Evolutionary conservation across 2,888 invertebrate genomes (phyloP).

Genomic region (Agrilus cyanescens): DNA sequence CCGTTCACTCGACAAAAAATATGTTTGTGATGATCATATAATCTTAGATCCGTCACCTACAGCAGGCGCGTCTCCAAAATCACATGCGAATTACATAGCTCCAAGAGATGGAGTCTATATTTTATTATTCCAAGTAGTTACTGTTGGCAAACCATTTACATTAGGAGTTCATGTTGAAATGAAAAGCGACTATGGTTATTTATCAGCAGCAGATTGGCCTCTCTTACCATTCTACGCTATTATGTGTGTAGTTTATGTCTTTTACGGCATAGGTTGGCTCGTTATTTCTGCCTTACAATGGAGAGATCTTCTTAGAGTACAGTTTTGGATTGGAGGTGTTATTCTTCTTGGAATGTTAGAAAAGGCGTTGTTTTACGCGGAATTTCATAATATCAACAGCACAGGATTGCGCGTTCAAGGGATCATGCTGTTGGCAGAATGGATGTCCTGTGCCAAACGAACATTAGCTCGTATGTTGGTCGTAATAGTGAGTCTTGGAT

Average conservation of each 20-base stretch:
- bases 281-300: constrained; percentile 74
- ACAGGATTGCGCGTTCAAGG: constrained; percentile 53
- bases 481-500: constrained; percentile 88
- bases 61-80: constrained; percentile 18
- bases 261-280: constrained; percentile 75
- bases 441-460: constrained; percentile 83
- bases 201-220: constrained; percentile 85
- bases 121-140: constrained; percentile 41
- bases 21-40: constrained; percentile 29
- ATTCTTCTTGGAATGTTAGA: constrained; percentile 78
- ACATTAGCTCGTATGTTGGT: constrained; percentile 87
- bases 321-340: constrained; percentile 93
- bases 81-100: constrained; percentile 42
- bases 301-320: constrained; percentile 81
- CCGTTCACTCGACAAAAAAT: constrained; percentile 17
- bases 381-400: constrained; percentile 67
- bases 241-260: constrained; percentile 80
- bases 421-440: constrained; percentile 76
- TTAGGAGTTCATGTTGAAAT: constrained; percentile 59
- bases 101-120: constrained; percentile 63
- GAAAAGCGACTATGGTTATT: constrained; percentile 64
- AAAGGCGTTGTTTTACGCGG: constrained; percentile 82
- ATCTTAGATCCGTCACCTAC: constrained; percentile 18
- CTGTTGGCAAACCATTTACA: constrained; percentile 36
- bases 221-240: constrained; percentile 78